Evolutionary conservation across 2,888 invertebrate genomes (phyloP), one percentile per base, ranked within the genome.

Genomic region (Parnassius orleans): DNA sequence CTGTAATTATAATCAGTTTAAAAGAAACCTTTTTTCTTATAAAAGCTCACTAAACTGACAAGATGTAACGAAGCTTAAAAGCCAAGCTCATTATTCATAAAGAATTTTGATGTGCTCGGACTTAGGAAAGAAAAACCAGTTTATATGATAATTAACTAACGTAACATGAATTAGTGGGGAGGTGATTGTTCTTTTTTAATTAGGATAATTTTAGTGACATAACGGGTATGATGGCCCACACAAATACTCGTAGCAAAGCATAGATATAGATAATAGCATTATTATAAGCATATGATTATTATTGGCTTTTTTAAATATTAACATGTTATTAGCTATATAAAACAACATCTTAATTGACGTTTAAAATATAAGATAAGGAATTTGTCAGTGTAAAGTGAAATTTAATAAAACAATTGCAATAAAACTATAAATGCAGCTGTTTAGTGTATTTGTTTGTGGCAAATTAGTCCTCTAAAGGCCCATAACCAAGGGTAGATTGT

Each of bases 61-160:
- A 79, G 79, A 83, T 74, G 80, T 83, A 87, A 84, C 88, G 85
- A 84, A 85, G 84, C 88, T 80, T 87, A 84, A 86, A 85, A 84
- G 80, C 76, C 80, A 74, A 81, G 75, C 83, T 83, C 80, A 87
- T 87, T 87, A 86, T 85, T 87, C 86, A 87, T 87, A 86, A 82
- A 72, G 77, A 79, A 80, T 80, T 84, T 79, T 82, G 81, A 81
- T 81, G 81, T 76, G 78, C 81, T 78, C 79, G 74, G 78, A 80
- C 75, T 77, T 76, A 73, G 78, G 74, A 47, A 50, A 81, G 77
- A 77, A 76, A 83, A 84, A 83, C 81, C 80, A 72, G 84, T 80
- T 82, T 78, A 76, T 82, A 82, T 84, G 82, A 72, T 86, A 87
- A 87, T 87, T 67, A 60, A 60, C 59, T 59, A 60, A 67, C 66